Conservation (phyloP, 1,140 invertebrate species). For the Zaprionus kolodkinae region DNA sequence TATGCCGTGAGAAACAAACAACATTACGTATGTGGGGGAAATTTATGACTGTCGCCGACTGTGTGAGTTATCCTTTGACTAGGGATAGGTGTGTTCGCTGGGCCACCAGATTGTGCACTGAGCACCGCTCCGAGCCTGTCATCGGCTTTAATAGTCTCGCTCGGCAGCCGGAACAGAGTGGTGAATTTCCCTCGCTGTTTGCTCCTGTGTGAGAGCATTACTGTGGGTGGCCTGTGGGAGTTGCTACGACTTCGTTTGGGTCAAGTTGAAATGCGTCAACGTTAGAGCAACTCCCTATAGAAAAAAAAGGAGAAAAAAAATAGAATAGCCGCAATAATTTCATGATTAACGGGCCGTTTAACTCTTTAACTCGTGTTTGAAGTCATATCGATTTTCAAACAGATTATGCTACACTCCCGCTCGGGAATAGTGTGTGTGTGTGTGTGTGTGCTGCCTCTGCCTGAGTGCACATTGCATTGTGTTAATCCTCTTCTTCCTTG, state of each 20-base stretch:
- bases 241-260: slow-evolving; percentile 22
- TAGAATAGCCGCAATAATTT: slow-evolving; percentile 53
- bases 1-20: slow-evolving; percentile 24
- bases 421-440: background rate
- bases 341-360: slow-evolving; percentile 54
- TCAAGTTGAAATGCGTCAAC: slow-evolving; percentile 44
- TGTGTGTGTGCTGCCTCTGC: background rate
- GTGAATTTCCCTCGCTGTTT: slow-evolving; percentile 55
- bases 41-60: slow-evolving; percentile 20
- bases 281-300: background rate
- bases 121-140: slow-evolving; percentile 36
- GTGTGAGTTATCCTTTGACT: slow-evolving; percentile 40
- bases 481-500: slow-evolving; percentile 41
- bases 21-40: slow-evolving; percentile 4
- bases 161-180: slow-evolving; percentile 23
- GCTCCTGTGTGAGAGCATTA: slow-evolving; percentile 32
- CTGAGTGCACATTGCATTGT: background rate
- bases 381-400: slow-evolving; percentile 58
- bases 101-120: slow-evolving; percentile 64
- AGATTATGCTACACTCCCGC: background rate
- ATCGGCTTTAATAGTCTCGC: slow-evolving; percentile 66
- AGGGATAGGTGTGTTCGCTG: slow-evolving; percentile 36
- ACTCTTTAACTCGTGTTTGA: slow-evolving; percentile 45
- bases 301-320: slow-evolving; percentile 36
- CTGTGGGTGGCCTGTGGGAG: slow-evolving; percentile 16